These are phyloP conservation scores for Prionace glauca DNA, from an alignment of 2,797 vertebrate genomes.

Conservation along the genomic window DNA sequence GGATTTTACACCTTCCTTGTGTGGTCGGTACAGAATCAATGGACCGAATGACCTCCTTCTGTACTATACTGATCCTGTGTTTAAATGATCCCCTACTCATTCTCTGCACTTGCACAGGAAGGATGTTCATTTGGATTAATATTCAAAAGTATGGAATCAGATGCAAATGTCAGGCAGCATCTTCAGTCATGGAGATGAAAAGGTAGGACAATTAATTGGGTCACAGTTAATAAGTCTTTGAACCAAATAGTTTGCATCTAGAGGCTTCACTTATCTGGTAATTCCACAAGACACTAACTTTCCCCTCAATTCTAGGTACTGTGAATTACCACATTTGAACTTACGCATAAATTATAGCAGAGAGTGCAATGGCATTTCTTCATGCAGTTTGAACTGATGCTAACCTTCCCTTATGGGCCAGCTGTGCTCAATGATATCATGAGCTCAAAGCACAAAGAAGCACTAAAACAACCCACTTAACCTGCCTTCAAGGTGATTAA, in stretches of 20 bases:
- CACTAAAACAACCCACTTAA: conserved; percentile 39
- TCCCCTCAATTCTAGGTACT: background rate
- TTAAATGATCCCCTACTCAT: background rate
- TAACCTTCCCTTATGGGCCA: conserved; percentile 31
- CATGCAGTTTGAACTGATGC: conserved; percentile 11
- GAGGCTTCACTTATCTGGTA: background rate
- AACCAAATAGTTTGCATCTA: background rate
- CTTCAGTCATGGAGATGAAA: background rate
- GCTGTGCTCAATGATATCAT: conserved; percentile 34
- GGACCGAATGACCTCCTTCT: too few relatives aligned
- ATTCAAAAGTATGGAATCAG: background rate
- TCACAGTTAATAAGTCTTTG: background rate
- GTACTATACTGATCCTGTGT: background rate
- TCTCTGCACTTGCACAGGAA: background rate
- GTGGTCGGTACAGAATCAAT: too few relatives aligned
- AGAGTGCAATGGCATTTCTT: background rate
- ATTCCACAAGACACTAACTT: background rate
- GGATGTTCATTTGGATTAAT: background rate
- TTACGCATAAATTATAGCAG: background rate
- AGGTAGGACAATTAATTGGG: background rate
- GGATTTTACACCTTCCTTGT: background rate
- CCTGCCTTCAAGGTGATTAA: conserved; percentile 39
- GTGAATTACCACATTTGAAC: background rate
- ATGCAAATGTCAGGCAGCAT: background rate
- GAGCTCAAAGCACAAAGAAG: conserved; percentile 32